Base-by-base conservation (phyloP, 2,797 vertebrate genomes). In the Leuciscus waleckii region DNA sequence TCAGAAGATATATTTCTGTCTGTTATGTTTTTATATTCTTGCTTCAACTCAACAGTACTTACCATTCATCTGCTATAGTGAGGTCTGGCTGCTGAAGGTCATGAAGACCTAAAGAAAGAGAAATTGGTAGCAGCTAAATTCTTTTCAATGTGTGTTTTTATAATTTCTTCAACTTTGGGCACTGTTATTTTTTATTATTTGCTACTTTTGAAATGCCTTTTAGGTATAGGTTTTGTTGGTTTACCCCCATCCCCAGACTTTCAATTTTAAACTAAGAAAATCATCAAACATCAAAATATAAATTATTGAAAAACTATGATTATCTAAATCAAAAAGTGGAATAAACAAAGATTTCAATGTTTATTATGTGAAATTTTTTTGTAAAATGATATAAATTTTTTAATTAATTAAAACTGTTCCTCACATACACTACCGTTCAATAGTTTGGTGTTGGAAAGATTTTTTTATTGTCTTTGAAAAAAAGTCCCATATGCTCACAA, bases 81-180 rank as follows among this genome's bases (percentile, higher is more conserved):
- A 99, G 92, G 80, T 99, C 98, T 4, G 98, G 98, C 83, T 98
- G 98, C 56, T 97, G 96, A 80, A 99, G 92, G 86, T 99, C 98
- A 0, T 99, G 98, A 74, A 99, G 95, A 32, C 98, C 98, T 99
- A 89, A 3, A 77, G 63, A 71, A 9, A 0, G 61, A 56, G 11
- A 21, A 79, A 77, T 1, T 14, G 11, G 49, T 58, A 16, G 68
- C 37, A 70, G 37, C 5, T 68, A 19, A 8, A 32, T 51, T 4
- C 7, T 26, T 56, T 54, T 58, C 23, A 43, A 13, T 32, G 6
- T 4, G 51, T 58, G 35, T 61, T n/a, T 26, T 37, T 51, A 56
- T 1, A n/a, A 16, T 56, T 32, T 9, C 1, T 23, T 51, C 26
- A 75, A 35, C 29, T 32, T 37, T 19, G 5, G 4, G 19, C 19